Evolutionary conservation across 2,797 vertebrate genomes (phyloP), one percentile per base, ranked within the genome.

Genomic region (Kryptolebias ocellatus): DNA sequence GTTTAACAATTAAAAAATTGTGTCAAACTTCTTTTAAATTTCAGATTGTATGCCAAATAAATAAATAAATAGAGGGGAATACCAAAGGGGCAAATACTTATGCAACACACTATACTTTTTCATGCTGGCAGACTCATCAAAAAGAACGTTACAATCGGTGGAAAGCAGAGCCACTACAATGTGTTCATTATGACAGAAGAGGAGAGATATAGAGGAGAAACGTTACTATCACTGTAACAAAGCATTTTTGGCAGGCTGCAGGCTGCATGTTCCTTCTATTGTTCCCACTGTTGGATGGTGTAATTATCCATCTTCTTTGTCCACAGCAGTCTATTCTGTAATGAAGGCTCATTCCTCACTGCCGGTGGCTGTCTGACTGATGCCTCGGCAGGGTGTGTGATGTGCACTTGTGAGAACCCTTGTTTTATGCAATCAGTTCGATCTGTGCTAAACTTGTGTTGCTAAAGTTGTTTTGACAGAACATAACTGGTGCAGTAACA

Each of bases 301-400:
- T 87, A 84, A 84, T 66, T 75, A 88, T 89, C 79, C 63, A 60
- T 89, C 88, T 86, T 83, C 81, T 80, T 72, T 78, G 72, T 80
- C 83, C 67, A 51, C 67, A 56, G 83, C 73, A 64, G 71, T 70
- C 81, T 68, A 72, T 67, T 83, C 77, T 57, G 70, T 80, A 79
- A 82, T 82, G 79, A 78, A 78, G 72, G 64, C 69, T 81, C 78
- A 89, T 89, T 77, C 69, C 65, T 90, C 86, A 80, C 82, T 84
- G 84, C 75, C 77, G 4, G 12, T 4, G 18, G 34, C 54, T 54
- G 67, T 61, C 65, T 66, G 4, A 46, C 44, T n/a, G 56, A 55
- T 53, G 68, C 45, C 24, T 31, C 45, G 34, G 53, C 34, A 45
- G 49, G 34, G n/a, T 52, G 53, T 50, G 59, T 12, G 31, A 49